phyloP scores from a whole-genome alignment of 2,113 vertebrate genomes.

The Dascyllus trimaculatus region DNA sequence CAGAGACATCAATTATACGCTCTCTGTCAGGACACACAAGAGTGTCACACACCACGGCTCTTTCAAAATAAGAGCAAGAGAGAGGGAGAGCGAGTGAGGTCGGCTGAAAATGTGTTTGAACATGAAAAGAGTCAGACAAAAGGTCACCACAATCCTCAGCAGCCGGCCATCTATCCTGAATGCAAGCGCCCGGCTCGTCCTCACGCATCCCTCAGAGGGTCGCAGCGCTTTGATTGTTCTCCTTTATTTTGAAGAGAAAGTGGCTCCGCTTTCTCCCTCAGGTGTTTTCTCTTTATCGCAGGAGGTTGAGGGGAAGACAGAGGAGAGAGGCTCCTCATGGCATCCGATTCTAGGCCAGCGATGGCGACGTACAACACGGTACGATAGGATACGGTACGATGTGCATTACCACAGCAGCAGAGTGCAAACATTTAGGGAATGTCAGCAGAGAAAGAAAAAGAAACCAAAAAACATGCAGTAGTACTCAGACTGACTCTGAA shows the following conservation, averaged over 20 bases:
- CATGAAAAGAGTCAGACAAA: conserved; percentile 74
- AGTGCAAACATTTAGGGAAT: no score
- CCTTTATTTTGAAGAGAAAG: conserved; percentile 29
- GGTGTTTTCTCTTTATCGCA: conserved; percentile 48
- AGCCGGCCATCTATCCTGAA: conserved; percentile 51
- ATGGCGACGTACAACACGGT: background rate
- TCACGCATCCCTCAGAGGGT: conserved; percentile 33
- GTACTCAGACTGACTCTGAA: no score
- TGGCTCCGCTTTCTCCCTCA: background rate
- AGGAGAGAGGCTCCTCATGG: conserved; percentile 37
- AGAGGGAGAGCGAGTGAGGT: background rate
- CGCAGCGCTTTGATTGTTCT: conserved; percentile 16
- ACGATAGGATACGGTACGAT: no score
- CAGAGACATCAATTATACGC: conserved; percentile 55
- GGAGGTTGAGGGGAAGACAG: conserved; percentile 43
- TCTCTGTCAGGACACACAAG: conserved; percentile 47
- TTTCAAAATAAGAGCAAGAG: conserved; percentile 36
- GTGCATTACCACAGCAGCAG: no score
- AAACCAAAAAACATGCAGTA: no score
- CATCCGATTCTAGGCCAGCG: conserved; percentile 53
- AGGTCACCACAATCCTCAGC: conserved; percentile 62
- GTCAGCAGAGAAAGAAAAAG: no score
- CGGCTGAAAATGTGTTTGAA: conserved; percentile 64
- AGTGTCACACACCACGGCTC: conserved; percentile 47
- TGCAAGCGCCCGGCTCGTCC: conserved; percentile 31